Base-by-base conservation (phyloP, 1,140 invertebrate genomes). In the Rhagoletis pomonella region DNA sequence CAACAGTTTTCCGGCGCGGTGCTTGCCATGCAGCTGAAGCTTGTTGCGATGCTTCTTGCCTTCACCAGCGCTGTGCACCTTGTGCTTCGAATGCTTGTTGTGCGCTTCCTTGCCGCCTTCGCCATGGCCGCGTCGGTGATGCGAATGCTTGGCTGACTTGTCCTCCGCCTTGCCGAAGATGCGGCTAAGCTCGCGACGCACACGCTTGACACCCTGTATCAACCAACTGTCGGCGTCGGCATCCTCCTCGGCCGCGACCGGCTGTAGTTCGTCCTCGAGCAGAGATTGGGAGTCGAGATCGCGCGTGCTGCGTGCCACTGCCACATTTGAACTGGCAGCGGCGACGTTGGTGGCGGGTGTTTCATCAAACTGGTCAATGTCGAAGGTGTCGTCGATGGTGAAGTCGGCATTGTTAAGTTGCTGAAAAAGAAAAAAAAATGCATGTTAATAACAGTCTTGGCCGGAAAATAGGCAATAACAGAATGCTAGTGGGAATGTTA, bases 171-270 rank as follows among this genome's bases (percentile, higher is more conserved):
- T 88, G 12, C 92, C 90, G 65, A 93, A 91, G 0, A 93, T 17
- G 1, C 90, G 89, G 0, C 86, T 88, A 14, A 93, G 86, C 29
- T 91, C 90, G 59, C 92, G 91, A 19, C 91, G 90, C 6, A 93
- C 91, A 0, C 92, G 90, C 9, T 88, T 88, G 7, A 91, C 88
- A 10, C 89, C 88, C 60, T 89, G 77, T 67, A 87, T 81, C 39
- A 92, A 88, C 92, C 91, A 93, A 17, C 89, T 90, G 19, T 85
- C 77, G 9, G 64, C 44, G 3, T 85, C 87, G 10, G 14, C 4
- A n/a, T 87, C 86, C 3, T 88, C 84, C 10, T 77, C 69, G 5
- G 73, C 47, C 4, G 44, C 73, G 44, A 84, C 64, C 81, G 65
- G 87, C 87, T 29, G 86, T 1, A 86, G 58, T 12, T 89, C 88